phyloP scores from a whole-genome alignment of 2,888 invertebrate species.

The Diplolepis rosae region DNA sequence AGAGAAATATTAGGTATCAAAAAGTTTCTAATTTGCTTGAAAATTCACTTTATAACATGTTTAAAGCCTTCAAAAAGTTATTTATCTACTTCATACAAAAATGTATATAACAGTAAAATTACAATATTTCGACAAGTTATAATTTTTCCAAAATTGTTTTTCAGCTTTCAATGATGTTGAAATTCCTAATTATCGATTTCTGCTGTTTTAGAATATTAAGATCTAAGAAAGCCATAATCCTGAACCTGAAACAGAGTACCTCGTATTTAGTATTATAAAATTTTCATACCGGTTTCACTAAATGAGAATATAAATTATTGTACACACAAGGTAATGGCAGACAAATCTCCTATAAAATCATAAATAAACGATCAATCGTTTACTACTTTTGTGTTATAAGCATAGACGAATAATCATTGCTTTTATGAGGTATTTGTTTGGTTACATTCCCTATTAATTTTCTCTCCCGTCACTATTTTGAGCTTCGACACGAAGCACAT shows the following conservation, averaged over 20 bases:
- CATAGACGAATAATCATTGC: not conserved
- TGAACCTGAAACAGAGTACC: not conserved
- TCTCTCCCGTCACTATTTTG: slow-evolving; percentile 11
- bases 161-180: not conserved
- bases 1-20: too few relatives aligned
- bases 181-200: not conserved
- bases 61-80: not conserved
- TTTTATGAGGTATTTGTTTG: not conserved
- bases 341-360: not conserved
- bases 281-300: not conserved
- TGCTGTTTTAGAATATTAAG: not conserved
- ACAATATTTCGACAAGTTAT: too few relatives aligned
- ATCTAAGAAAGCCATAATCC: not conserved
- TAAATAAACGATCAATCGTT: not conserved
- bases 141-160: too few relatives aligned
- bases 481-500: not conserved
- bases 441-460: slow-evolving; percentile 16
- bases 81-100: too few relatives aligned
- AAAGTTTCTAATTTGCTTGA: not conserved
- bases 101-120: too few relatives aligned
- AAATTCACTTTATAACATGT: not conserved
- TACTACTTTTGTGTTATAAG: not conserved
- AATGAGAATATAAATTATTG: not conserved
- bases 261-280: too few relatives aligned
- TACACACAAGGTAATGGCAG: not conserved